Evolutionary conservation across 2,888 invertebrate species (phyloP).

Genomic region (Chamaedrilus cognettii): DNA sequence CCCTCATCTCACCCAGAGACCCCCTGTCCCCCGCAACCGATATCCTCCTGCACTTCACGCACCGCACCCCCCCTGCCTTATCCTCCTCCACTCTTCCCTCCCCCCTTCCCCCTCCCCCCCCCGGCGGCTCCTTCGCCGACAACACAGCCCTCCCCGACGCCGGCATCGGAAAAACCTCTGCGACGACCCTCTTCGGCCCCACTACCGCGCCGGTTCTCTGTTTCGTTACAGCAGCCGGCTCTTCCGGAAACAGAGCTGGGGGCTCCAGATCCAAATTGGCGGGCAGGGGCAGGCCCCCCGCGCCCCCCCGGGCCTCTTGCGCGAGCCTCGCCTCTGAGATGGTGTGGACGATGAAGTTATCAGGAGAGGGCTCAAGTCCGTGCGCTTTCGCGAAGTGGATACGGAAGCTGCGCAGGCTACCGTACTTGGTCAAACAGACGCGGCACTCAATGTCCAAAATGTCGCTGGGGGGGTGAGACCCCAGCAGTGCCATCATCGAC

Average conservation of each 20-base stretch:
- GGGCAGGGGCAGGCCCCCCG: no score
- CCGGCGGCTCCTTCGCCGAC: no score
- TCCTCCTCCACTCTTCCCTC: neutral
- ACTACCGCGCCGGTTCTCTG: neutral
- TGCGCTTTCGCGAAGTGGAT: slow-evolving; percentile 57
- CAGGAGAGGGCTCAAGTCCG: slow-evolving; percentile 54
- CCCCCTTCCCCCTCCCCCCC: neutral
- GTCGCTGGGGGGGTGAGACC: slow-evolving; percentile 51
- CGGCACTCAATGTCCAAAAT: slow-evolving; percentile 54
- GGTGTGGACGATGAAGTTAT: slow-evolving; percentile 52
- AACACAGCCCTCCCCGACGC: no score
- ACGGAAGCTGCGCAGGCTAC: slow-evolving; percentile 54
- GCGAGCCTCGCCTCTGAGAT: slow-evolving; percentile 53
- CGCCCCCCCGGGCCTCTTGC: slow-evolving; percentile 2
- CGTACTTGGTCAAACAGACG: slow-evolving; percentile 52
- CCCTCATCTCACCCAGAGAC: no score
- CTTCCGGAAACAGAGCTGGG: no score
- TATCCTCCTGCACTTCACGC: no score
- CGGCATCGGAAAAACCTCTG: no score
- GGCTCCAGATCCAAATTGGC: neutral
- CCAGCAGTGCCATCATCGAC: slow-evolving; percentile 44
- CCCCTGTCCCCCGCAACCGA: no score
- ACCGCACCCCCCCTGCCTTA: neutral
- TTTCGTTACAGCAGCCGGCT: no score
- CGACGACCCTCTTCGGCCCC: neutral